phyloP scores from a whole-genome alignment of 2,797 vertebrate species.

The Chelon auratus region DNA sequence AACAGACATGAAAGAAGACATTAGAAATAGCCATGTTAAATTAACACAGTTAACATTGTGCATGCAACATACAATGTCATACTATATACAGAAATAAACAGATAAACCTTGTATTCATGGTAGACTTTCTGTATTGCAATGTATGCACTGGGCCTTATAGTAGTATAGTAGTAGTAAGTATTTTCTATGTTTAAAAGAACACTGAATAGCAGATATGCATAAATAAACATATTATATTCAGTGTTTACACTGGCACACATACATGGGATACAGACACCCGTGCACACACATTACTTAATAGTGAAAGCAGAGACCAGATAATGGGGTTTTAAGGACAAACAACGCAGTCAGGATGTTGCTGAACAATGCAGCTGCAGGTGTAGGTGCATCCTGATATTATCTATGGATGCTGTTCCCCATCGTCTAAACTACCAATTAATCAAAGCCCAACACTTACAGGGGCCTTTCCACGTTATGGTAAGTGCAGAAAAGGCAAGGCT shows the following conservation, averaged over 20 bases:
- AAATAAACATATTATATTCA: not conserved
- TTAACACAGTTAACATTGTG: not conserved
- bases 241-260: not conserved
- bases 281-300: conserved; percentile 39
- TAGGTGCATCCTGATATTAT: conserved; percentile 69
- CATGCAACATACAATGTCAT: not conserved
- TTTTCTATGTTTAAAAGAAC: conserved; percentile 5
- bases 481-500: conserved; percentile 69
- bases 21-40: conserved; percentile 38
- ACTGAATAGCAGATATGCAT: not conserved
- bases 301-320: conserved; percentile 45
- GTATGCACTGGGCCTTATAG: conserved; percentile 15
- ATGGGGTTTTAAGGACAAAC: conserved; percentile 58
- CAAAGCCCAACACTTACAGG: conserved; percentile 64
- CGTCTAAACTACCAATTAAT: conserved; percentile 77
- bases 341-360: conserved; percentile 48
- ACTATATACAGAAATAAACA: not conserved
- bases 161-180: not conserved
- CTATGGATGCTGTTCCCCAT: conserved; percentile 41
- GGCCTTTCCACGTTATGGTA: conserved; percentile 69
- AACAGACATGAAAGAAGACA: conserved; percentile 44
- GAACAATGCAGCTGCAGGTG: conserved; percentile 69
- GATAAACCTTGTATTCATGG: not conserved
- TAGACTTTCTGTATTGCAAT: conserved; percentile 7
- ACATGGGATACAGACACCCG: conserved; percentile 7